Percentiles rank a stretch among this genome's conserved stretches.
Conservation (phyloP, 2,113 vertebrate species). For the Nesospiza acunhae region DNA sequence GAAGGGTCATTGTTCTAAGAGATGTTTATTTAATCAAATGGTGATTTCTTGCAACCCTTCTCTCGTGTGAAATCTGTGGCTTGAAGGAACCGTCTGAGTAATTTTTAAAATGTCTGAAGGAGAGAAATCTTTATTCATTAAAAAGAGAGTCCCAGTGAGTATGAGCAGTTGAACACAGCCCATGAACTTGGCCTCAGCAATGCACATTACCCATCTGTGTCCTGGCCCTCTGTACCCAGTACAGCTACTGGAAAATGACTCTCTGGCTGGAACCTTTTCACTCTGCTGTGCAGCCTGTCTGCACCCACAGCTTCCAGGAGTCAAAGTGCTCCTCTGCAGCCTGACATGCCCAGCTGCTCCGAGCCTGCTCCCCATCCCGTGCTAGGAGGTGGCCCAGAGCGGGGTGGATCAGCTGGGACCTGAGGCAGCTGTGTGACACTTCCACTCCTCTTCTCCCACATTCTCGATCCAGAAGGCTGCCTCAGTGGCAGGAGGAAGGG, state of each 20-base stretch:
- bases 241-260: background rate
- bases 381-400: background rate
- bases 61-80: background rate
- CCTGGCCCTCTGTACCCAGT: background rate
- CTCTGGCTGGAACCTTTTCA: background rate
- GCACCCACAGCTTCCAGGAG: background rate
- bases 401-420: background rate
- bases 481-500: background rate
- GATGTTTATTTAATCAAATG: slow-evolving; percentile 37
- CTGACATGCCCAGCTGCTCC: background rate
- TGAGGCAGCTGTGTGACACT: background rate
- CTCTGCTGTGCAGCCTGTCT: background rate
- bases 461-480: background rate
- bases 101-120: background rate
- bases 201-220: fast-evolving
- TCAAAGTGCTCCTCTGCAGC: background rate
- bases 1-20: slow-evolving; percentile 35
- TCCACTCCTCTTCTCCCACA: background rate
- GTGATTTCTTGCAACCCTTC: background rate
- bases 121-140: slow-evolving; percentile 12
- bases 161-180: background rate
- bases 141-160: background rate
- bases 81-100: background rate
- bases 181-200: background rate
- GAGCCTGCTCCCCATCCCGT: fast-evolving